Evolutionary conservation across 1,140 invertebrate genomes (phyloP), one percentile per base, ranked within the genome.

Genomic region (Linepithema humile): DNA sequence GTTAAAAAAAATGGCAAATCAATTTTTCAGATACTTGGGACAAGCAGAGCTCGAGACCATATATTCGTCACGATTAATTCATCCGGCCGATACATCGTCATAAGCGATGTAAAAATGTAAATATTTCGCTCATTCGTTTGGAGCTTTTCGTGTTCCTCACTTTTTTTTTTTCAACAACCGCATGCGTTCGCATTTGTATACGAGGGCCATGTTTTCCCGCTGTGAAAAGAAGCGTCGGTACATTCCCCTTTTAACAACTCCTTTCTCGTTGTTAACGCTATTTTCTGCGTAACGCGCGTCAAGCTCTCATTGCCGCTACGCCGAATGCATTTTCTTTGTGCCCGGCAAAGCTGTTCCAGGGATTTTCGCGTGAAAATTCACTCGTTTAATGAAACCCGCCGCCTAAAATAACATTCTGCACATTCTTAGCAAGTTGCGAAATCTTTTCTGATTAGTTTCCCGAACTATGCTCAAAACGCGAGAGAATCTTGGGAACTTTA

Each of bases 261-360:
- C 43, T 45, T 48, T 62, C 60, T 53, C 48, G 40, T 9, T 35
- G 69, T 64, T 73, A 50, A 82, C 84, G 38, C 20, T 38, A 12
- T 48, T 67, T 85, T 35, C 62, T 15, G 50, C 53, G 26, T 62
- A 72, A 84, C 60, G 62, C 35, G 48, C 62, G 23, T 69, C 62
- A 69, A 55, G 23, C 45, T 69, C 75, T 53, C 74, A 40, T 64
- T 59, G 35, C 43, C 23, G 69, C 17, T 45, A 40, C 43, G 12
- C 62, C 62, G 35, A 78, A 69, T 78, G 64, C 75, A 40, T 55
- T 70, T 78, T 69, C 48, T 78, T 70, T 77, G 74, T 77, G 32
- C 29, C 55, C 1, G 5, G 23, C 29, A 55, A 55, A 78, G 7
- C 45, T 35, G 5, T 62, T 65, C 48, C 43, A 40, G 40, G n/a